Conservation (phyloP, 2,113 vertebrate species). For the Cochlearius cochlearius region DNA sequence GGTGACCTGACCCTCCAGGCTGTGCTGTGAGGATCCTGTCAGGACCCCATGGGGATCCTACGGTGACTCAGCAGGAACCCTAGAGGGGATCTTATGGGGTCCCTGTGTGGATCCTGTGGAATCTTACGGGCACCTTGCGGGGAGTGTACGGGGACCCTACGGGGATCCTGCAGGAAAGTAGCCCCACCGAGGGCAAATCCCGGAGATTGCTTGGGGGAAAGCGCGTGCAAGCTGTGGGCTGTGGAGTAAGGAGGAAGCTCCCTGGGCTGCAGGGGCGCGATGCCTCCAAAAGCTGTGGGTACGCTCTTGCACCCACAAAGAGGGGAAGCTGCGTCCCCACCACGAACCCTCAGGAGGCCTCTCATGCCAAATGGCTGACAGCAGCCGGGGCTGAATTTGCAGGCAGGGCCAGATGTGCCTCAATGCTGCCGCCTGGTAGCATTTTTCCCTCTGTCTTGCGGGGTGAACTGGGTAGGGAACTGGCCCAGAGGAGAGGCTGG, state of each 20-base stretch:
- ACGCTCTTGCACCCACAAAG: neutral
- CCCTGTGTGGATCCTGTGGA: neutral
- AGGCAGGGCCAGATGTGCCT: neutral
- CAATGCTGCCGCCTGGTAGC: neutral
- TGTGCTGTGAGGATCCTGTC: fast-evolving
- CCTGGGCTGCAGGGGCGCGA: neutral
- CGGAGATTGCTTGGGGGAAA: neutral
- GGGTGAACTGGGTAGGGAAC: neutral
- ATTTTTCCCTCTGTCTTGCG: neutral
- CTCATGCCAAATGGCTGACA: neutral
- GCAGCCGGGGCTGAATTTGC: neutral
- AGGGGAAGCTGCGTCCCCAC: neutral
- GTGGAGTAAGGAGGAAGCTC: neutral
- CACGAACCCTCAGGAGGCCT: neutral
- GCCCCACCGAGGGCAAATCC: neutral
- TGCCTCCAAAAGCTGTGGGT: neutral
- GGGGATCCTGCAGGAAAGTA: neutral
- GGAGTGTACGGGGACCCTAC: fast-evolving
- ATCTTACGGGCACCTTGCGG: neutral
- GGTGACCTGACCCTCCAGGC: neutral
- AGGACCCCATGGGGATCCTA: neutral
- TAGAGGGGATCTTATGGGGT: neutral
- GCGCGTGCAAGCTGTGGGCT: fast-evolving
- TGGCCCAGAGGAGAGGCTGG: neutral
- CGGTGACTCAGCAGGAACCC: no score